These are phyloP conservation scores for Aphelenchoides fujianensis DNA, from an alignment of 1,140 invertebrate genomes.

Conservation along the genomic window DNA sequence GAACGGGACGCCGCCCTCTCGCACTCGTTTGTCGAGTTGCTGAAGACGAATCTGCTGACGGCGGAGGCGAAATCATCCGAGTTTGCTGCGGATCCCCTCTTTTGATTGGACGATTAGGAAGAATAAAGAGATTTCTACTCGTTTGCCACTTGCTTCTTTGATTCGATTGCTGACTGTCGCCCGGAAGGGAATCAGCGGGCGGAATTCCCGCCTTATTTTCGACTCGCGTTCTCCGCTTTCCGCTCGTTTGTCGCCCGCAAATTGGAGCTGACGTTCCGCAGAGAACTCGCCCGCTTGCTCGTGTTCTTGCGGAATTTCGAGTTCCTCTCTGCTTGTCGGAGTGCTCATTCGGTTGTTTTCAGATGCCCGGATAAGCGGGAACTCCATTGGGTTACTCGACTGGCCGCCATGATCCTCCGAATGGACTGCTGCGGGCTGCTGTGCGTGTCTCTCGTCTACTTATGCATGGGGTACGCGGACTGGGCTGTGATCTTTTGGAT, in stretches of 20 bases:
- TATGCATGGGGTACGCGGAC: slow-evolving; percentile 80
- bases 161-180: slow-evolving; percentile 63
- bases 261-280: neutral
- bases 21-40: slow-evolving; percentile 32
- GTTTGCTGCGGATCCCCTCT: neutral
- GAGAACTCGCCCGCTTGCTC: neutral
- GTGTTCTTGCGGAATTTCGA: neutral
- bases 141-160: neutral
- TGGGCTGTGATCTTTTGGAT: slow-evolving; percentile 84
- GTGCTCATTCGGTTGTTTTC: neutral
- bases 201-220: no score
- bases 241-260: neutral
- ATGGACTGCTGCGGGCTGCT: slow-evolving; percentile 82
- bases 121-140: neutral
- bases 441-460: slow-evolving; percentile 79
- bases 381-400: no score
- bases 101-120: slow-evolving; percentile 20
- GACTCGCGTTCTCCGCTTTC: no score
- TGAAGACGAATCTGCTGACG: slow-evolving; percentile 38
- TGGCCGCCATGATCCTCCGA: slow-evolving; percentile 67
- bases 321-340: neutral
- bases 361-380: no score
- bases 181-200: no score
- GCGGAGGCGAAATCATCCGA: neutral
- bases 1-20: slow-evolving; percentile 15